Conservation (phyloP, 2,797 vertebrate species). For the Salmo trutta region DNA sequence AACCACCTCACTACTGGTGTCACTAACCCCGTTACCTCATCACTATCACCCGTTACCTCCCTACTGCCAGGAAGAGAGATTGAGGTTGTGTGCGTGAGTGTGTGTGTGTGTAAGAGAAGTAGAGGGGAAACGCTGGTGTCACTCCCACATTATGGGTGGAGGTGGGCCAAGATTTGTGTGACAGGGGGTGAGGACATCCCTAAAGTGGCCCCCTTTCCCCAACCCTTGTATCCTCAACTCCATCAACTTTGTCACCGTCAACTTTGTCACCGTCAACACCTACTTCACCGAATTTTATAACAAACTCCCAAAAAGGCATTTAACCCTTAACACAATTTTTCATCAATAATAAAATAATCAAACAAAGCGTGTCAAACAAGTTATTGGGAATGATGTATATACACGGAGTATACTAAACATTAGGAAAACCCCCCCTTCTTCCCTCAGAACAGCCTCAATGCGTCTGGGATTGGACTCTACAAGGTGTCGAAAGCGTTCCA, state of each 20-base stretch:
- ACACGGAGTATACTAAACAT: too few species aligned
- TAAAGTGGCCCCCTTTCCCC: background rate
- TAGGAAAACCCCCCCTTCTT: too few species aligned
- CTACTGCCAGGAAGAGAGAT: constrained; percentile 12
- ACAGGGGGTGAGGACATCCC: background rate
- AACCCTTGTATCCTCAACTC: background rate
- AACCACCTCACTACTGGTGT: too few species aligned
- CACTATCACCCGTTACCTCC: background rate
- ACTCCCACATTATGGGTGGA: background rate
- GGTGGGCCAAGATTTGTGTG: constrained; percentile 9
- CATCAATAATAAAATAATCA: too few species aligned
- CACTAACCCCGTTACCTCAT: constrained; percentile 4
- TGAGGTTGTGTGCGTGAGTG: background rate
- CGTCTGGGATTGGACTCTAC: too few species aligned
- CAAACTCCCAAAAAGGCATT: too few species aligned
- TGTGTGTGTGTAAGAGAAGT: background rate
- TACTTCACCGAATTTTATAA: too few species aligned
- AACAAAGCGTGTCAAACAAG: too few species aligned
- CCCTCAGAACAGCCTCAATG: too few species aligned
- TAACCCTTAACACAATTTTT: too few species aligned
- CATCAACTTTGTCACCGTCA: background rate
- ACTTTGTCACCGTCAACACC: background rate
- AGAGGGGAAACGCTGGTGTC: background rate
- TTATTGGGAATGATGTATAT: too few species aligned
- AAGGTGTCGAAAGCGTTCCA: too few species aligned